A percentile compares a stretch with the other conserved stretches of the same genome.
These are phyloP conservation scores for Tapera naevia DNA, from an alignment of 2,797 vertebrate genomes.

Conservation along the genomic window DNA sequence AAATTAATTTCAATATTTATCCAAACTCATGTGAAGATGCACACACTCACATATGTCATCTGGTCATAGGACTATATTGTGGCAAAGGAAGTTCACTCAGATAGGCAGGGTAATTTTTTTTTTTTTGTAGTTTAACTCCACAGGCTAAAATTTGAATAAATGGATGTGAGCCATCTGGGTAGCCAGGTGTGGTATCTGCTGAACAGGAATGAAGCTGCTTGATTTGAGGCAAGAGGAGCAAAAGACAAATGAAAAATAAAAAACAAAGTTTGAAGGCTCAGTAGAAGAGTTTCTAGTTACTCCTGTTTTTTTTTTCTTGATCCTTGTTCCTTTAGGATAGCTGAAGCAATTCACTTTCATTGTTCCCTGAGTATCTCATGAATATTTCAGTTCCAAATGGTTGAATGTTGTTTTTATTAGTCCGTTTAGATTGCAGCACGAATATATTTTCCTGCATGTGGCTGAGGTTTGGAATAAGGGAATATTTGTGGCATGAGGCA, in stretches of 20 bases:
- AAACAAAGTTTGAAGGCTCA: conserved; percentile 51
- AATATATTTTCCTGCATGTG: conserved; percentile 66
- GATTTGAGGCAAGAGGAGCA: conserved; percentile 39
- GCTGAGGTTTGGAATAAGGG: conserved; percentile 57
- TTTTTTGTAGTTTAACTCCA: not conserved
- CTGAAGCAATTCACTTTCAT: conserved; percentile 73
- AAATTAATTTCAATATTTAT: not conserved
- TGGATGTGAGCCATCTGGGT: not conserved
- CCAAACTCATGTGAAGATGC: not conserved
- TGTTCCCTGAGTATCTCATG: conserved; percentile 73
- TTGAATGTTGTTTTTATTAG: conserved; percentile 72
- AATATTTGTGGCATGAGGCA: conserved; percentile 54
- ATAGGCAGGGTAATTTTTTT: not conserved
- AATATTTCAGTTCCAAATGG: conserved; percentile 79
- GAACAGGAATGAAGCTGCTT: conserved; percentile 27
- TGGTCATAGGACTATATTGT: not conserved
- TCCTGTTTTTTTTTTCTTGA: conserved; percentile 60
- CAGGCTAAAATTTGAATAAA: not conserved
- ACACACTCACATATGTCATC: not conserved
- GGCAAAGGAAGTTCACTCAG: not conserved
- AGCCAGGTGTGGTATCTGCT: conserved; percentile 28
- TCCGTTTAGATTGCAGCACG: conserved; percentile 68
- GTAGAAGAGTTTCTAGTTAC: conserved; percentile 56
- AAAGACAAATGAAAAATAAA: conserved; percentile 16
- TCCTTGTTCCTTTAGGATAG: conserved; percentile 70